Conservation (phyloP, 2,797 vertebrate species). For the Lerista edwardsae region DNA sequence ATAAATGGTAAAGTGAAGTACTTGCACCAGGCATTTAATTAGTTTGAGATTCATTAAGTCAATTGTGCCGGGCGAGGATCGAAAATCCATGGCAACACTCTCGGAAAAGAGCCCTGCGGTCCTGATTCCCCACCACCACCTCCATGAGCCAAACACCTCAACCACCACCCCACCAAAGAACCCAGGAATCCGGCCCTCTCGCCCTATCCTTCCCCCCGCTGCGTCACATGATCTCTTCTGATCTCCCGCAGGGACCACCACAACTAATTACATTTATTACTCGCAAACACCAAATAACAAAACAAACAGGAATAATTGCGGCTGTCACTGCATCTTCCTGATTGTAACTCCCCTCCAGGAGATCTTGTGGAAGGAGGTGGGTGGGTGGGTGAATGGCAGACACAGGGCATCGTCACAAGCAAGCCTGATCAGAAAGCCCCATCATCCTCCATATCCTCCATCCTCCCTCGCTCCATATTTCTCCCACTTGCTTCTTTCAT, state of each 20-base stretch:
- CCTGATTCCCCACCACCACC: too few species aligned
- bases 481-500: background rate
- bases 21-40: constrained; percentile 14
- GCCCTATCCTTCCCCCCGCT: background rate
- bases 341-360: background rate
- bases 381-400: background rate
- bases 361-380: background rate
- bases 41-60: constrained; percentile 11
- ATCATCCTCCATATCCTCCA: too few species aligned
- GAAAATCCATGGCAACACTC: background rate
- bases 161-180: background rate
- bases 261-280: constrained; percentile 14
- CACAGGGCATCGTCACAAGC: too few species aligned
- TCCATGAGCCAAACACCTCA: too few species aligned
- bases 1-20: background rate
- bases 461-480: too few species aligned
- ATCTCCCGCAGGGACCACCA: background rate
- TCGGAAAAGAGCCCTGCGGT: background rate
- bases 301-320: constrained; percentile 2
- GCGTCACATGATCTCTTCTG: background rate
- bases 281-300: constrained; percentile 2
- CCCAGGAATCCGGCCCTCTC: background rate
- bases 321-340: background rate
- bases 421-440: background rate
- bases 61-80: background rate